Base-by-base conservation (phyloP, 30 jellyfish, hydroid and myxozoan genomes). In the Aurelia sp. region DNA sequence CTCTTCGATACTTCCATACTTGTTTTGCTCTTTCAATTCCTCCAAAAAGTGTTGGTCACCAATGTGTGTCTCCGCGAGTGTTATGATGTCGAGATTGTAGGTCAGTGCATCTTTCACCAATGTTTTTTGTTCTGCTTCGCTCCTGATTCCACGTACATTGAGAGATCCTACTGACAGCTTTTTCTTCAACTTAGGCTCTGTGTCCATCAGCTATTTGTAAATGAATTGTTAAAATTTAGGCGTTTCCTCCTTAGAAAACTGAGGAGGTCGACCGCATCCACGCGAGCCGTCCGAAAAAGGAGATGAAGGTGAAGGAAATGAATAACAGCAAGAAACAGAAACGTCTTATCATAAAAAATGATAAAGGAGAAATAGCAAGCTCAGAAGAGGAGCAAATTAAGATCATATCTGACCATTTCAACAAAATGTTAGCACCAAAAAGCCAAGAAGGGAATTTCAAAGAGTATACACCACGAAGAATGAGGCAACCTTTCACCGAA, bases 61-160 rank as follows among this genome's bases (percentile, higher is more conserved):
- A 53, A 53, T 53, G 65, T 53, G 65, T 53, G 65, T 53, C 65
- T 53, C 65, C 16, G 65, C 65, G 65, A 53, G 65, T 53, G 65
- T 53, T 53, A 53, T 53, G 65, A 53, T 53, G 65, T 53, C 65
- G 19, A 53, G 65, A 12, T 53, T 53, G 65, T 53, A 53, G 65
- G 65, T 18, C 65, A 53, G 65, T 53, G 2, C 65, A 53, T 53
- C 65, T 53, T 53, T 53, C 65, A 53, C 65, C 19, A 18, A 12
- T 53, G 65, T 53, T 53, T 53, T 53, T 53, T 12, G 65, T 18
- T 53, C 65, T 12, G 65, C 65, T 53, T 53, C 19, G 19, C 65
- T 53, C 65, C 19, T 53, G 65, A 13, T 53, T 53, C 65, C 65
- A 53, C 19, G 65, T 53, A 53, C 65, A 53, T 53, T 53, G 65